Evolutionary conservation across 2,113 vertebrate species (phyloP), one percentile per base, ranked within the genome.

Genomic region (Otus sunia): DNA sequence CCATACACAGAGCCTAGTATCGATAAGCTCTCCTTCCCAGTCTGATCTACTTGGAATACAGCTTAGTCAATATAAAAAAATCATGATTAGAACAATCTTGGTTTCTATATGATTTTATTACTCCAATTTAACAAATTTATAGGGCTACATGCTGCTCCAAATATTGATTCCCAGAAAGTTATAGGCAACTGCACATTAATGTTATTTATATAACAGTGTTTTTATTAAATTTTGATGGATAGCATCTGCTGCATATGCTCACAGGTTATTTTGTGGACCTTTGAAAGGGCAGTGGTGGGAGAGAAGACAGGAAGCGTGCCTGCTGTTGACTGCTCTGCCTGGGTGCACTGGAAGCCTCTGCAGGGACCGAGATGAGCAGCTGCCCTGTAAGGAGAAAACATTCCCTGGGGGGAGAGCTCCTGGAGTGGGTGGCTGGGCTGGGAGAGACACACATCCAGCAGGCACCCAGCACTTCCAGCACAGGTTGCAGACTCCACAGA

Each of bases 191-290:
- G 55, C 77, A 94, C 89, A 22, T 50, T 75, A 92, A 84, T 91
- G 27, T 45, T 92, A 62, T 91, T 97, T 97, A 93, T 79, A 55
- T 95, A 95, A 96, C 56, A 79, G 41, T 53, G 58, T 86, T 96
- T 81, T 97, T 96, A 97, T 96, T 96, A 96, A 94, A 96, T 90
- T 96, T 97, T 96, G 90, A 96, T 97, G 74, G 74, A 91, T 95
- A 95, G 77, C 96, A 97, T 96, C 91, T 97, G 96, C 56, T 96
- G 89, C 43, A 49, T 82, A 87, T 92, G 73, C 74, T 90, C 73
- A 39, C 41, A 75, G 84, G 21, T 82, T 89, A 68, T 43, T 92
- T 64, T 64, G 80, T 64, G 36, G 58, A 45, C 34, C 11, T 92
- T 94, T 59, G 68, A 87, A 78, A 92, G 36, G 12, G 34, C 62